Evolutionary conservation across 1,140 invertebrate species (phyloP).

Genomic region (Belonocnema kinseyi): DNA sequence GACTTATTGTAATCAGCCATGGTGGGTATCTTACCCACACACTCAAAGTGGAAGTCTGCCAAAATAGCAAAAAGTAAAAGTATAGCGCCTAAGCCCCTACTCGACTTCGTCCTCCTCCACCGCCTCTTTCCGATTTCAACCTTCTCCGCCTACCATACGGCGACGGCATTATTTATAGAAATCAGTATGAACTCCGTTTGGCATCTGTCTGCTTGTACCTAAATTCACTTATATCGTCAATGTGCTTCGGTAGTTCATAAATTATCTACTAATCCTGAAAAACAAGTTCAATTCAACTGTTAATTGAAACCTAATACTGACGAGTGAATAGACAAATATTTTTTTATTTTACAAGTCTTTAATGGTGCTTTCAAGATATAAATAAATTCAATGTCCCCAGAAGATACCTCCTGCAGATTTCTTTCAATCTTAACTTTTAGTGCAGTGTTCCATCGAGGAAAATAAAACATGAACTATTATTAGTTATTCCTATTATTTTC

Average conservation of each 20-base stretch:
- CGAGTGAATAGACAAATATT: too few relatives aligned
- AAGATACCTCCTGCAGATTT: background rate
- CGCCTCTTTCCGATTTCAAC: constrained; percentile 56
- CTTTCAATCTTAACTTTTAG: constrained; percentile 9
- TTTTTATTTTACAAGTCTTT: background rate
- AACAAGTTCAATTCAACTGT: background rate
- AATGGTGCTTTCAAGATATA: constrained; percentile 5
- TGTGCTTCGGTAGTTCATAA: constrained; percentile 13
- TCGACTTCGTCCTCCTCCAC: constrained; percentile 50
- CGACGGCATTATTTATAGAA: constrained; percentile 73
- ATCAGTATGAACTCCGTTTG: constrained; percentile 70
- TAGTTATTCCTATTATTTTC: background rate
- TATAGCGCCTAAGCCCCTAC: constrained; percentile 54
- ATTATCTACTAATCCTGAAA: background rate
- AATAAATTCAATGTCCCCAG: constrained; percentile 2
- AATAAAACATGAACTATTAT: background rate
- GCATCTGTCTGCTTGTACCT: constrained; percentile 67
- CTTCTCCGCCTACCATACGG: constrained; percentile 62
- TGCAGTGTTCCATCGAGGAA: background rate
- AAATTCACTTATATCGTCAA: constrained; percentile 58
- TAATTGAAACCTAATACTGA: too few relatives aligned
- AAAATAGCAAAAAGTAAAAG: constrained; percentile 68
- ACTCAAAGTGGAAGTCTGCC: constrained; percentile 54
- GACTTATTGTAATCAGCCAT: constrained; percentile 14
- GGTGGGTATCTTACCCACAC: background rate